A percentile compares a stretch with the other conserved stretches of the same genome.
phyloP scores from a whole-genome alignment of 2,113 vertebrate species.

The Entelurus aequoreus region DNA sequence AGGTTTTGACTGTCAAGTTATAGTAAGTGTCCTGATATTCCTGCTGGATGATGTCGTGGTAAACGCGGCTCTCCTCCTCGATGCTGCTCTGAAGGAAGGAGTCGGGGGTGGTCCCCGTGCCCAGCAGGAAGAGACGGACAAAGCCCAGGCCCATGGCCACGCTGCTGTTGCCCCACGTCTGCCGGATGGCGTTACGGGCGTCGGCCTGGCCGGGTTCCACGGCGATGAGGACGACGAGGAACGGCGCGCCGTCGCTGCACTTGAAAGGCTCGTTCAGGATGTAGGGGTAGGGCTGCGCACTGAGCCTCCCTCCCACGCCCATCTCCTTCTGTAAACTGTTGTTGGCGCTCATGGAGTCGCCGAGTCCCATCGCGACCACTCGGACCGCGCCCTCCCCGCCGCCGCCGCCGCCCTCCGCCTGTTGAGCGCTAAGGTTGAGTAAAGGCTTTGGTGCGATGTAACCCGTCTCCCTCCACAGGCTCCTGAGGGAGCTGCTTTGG shows the following conservation, averaged over 20 bases:
- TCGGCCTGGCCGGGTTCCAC: slow-evolving; percentile 85
- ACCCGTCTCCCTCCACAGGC: slow-evolving; percentile 79
- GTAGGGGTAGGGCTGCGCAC: slow-evolving; percentile 84
- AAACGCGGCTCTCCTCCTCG: slow-evolving; percentile 81
- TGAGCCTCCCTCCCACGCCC: slow-evolving; percentile 76
- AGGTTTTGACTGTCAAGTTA: slow-evolving; percentile 97
- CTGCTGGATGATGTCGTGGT: slow-evolving; percentile 91
- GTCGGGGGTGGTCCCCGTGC: slow-evolving; percentile 70
- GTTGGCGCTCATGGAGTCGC: slow-evolving; percentile 86
- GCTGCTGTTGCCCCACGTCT: slow-evolving; percentile 94
- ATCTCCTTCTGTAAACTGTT: slow-evolving; percentile 87
- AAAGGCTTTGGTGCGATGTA: slow-evolving; percentile 78
- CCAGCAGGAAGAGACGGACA: slow-evolving; percentile 84
- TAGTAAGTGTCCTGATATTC: slow-evolving; percentile 94
- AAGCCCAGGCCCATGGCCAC: slow-evolving; percentile 78
- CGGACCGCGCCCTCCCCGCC: slow-evolving; percentile 63
- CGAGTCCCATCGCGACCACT: slow-evolving; percentile 75
- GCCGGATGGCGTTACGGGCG: slow-evolving; percentile 88
- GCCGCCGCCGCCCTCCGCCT: slow-evolving; percentile 74
- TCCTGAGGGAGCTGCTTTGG: slow-evolving; percentile 81
- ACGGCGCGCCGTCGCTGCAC: slow-evolving; percentile 82
- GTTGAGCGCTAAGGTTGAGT: slow-evolving; percentile 79
- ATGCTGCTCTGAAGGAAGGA: slow-evolving; percentile 78
- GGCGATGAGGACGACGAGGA: slow-evolving; percentile 87
- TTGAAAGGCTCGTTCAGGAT: slow-evolving; percentile 89